A percentile compares a stretch with the other conserved stretches of the same genome.
These are phyloP conservation scores for Pteria penguin DNA, from an alignment of 2,888 invertebrate species.

Conservation along the genomic window DNA sequence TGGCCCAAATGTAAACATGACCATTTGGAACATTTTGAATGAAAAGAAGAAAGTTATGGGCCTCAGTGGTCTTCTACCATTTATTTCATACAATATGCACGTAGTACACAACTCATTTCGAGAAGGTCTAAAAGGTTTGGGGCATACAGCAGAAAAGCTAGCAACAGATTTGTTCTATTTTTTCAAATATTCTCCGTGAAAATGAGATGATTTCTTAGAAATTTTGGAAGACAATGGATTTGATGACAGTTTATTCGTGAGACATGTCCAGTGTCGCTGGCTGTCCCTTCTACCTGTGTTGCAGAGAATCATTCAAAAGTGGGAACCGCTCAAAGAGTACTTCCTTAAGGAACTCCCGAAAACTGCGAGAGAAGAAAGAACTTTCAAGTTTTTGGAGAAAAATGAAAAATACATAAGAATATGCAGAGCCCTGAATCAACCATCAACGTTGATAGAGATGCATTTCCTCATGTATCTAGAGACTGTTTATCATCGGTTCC, in stretches of 20 bases:
- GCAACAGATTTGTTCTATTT: slow-evolving; percentile 48
- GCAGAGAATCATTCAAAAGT: neutral
- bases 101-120: slow-evolving; percentile 47
- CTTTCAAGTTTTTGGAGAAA: neutral
- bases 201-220: slow-evolving; percentile 50
- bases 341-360: neutral
- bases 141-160: slow-evolving; percentile 41
- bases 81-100: slow-evolving; percentile 50
- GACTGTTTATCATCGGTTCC: slow-evolving; percentile 40
- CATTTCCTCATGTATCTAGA: slow-evolving; percentile 2
- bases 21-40: slow-evolving; percentile 46
- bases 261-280: neutral
- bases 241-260: slow-evolving; percentile 32
- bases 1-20: slow-evolving; percentile 57
- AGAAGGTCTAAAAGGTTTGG: slow-evolving; percentile 42
- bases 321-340: neutral
- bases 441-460: neutral
- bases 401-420: no score
- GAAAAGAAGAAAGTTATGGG: slow-evolving; percentile 34
- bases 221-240: slow-evolving; percentile 37
- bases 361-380: neutral
- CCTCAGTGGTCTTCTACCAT: slow-evolving; percentile 30
- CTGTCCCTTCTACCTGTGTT: neutral
- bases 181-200: slow-evolving; percentile 45
- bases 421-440: no score